Percentiles rank a stretch among this genome's conserved stretches.
These are phyloP conservation scores for Zaprionus tsacasi DNA, from an alignment of 1,140 invertebrate genomes.

Conservation along the genomic window DNA sequence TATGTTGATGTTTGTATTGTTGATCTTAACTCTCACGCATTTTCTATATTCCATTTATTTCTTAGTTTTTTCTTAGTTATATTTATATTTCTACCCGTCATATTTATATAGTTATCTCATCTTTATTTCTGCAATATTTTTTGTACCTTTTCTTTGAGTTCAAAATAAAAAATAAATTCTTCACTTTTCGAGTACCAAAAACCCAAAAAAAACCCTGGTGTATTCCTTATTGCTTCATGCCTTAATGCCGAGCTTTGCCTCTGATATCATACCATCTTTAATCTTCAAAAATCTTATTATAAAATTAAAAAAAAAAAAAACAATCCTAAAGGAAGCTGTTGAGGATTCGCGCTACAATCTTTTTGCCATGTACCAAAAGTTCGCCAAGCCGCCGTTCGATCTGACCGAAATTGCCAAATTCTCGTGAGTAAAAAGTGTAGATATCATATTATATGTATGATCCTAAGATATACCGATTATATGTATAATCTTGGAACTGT, in stretches of 20 bases:
- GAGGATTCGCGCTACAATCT: slow-evolving; percentile 83
- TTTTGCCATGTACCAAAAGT: slow-evolving; percentile 84
- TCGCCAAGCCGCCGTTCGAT: slow-evolving; percentile 82
- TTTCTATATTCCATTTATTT: neutral
- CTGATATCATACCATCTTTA: slow-evolving; percentile 24
- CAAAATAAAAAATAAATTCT: neutral
- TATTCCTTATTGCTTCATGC: slow-evolving; percentile 12
- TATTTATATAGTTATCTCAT: slow-evolving; percentile 1
- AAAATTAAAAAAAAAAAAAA: slow-evolving; percentile 1
- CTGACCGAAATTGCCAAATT: slow-evolving; percentile 82
- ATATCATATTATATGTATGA: neutral
- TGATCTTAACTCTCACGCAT: no score
- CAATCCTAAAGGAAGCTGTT: slow-evolving; percentile 66
- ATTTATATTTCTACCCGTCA: neutral
- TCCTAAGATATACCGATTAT: neutral
- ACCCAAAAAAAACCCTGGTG: neutral
- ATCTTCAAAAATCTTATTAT: slow-evolving; percentile 45
- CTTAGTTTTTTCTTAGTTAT: neutral
- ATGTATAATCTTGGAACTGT: neutral
- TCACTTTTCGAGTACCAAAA: neutral
- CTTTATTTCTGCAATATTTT: slow-evolving; percentile 7
- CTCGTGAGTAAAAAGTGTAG: slow-evolving; percentile 65
- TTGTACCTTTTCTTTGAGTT: neutral
- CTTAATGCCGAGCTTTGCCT: slow-evolving; percentile 50
- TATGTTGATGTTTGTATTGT: no score